Evolutionary conservation across 2,113 vertebrate species (phyloP).

Genomic region (Melanocharis versteri): DNA sequence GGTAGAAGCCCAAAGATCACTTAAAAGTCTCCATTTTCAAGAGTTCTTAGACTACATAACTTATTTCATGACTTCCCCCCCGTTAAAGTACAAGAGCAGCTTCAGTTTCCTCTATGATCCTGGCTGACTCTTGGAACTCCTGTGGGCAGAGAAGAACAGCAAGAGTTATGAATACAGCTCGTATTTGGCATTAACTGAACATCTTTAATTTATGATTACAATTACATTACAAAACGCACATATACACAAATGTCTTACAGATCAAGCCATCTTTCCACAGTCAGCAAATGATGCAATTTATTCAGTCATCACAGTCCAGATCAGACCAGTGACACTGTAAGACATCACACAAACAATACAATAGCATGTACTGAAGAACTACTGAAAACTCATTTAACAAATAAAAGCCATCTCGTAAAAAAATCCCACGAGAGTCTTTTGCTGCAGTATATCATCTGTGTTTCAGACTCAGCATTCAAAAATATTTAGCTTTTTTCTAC

Average conservation of each 20-base stretch:
- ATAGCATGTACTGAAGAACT: constrained; percentile 24
- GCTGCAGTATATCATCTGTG: neutral
- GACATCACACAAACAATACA: constrained; percentile 21
- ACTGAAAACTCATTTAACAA: constrained; percentile 44
- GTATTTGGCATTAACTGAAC: neutral
- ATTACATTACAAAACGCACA: neutral
- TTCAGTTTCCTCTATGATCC: neutral
- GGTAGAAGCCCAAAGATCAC: neutral
- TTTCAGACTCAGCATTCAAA: constrained; percentile 7
- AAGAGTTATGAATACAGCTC: neutral
- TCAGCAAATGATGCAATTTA: constrained; percentile 20
- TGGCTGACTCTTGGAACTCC: neutral
- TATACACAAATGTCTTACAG: neutral
- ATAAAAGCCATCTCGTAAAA: constrained; percentile 19
- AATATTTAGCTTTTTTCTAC: constrained; percentile 11
- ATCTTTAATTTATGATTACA: neutral
- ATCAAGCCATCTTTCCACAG: constrained; percentile 39
- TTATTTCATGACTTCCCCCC: neutral
- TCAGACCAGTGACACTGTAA: constrained; percentile 29
- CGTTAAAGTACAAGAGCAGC: neutral
- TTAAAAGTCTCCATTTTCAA: constrained; percentile 9
- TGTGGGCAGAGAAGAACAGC: neutral
- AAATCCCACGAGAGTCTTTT: neutral
- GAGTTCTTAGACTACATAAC: neutral
- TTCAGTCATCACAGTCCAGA: constrained; percentile 39